phyloP scores from a whole-genome alignment of 2,888 invertebrate genomes.

The Lathronympha strigana region DNA sequence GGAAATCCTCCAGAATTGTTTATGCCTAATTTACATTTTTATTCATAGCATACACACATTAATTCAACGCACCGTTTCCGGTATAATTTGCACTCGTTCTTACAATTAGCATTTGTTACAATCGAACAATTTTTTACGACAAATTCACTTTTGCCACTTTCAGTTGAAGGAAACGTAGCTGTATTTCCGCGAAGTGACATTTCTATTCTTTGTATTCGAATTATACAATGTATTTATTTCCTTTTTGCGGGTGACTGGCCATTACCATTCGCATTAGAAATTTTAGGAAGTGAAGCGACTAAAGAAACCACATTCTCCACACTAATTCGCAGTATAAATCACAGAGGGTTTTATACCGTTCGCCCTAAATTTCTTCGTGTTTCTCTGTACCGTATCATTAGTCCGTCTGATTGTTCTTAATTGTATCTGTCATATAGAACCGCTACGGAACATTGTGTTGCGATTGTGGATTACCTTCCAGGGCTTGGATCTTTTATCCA shows the following conservation, averaged over 20 bases:
- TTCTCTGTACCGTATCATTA: constrained; percentile 29
- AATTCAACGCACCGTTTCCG: constrained; percentile 17
- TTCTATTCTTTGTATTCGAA: too few species aligned
- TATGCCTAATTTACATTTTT: background rate
- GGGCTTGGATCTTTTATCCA: constrained; percentile 13
- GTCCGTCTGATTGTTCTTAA: constrained; percentile 25
- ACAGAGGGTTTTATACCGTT: background rate
- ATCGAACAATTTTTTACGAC: constrained; percentile 1
- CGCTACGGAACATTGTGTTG: constrained; percentile 35
- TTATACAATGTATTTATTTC: too few species aligned
- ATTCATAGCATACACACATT: background rate
- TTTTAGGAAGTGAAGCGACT: background rate
- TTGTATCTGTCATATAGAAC: constrained; percentile 32
- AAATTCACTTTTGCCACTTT: background rate
- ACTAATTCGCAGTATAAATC: constrained; percentile 3
- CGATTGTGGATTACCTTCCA: constrained; percentile 36
- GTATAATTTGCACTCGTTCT: constrained; percentile 3
- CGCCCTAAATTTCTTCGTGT: constrained; percentile 17
- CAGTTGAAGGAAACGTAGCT: too few species aligned
- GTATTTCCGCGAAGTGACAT: background rate
- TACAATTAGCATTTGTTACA: too few species aligned
- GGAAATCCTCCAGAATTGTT: constrained; percentile 10
- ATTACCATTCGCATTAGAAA: background rate
- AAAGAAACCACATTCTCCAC: constrained; percentile 5
- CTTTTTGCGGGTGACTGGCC: background rate